Conservation (phyloP, 2,888 invertebrate genomes). For the Patella ulyssiponensis region DNA sequence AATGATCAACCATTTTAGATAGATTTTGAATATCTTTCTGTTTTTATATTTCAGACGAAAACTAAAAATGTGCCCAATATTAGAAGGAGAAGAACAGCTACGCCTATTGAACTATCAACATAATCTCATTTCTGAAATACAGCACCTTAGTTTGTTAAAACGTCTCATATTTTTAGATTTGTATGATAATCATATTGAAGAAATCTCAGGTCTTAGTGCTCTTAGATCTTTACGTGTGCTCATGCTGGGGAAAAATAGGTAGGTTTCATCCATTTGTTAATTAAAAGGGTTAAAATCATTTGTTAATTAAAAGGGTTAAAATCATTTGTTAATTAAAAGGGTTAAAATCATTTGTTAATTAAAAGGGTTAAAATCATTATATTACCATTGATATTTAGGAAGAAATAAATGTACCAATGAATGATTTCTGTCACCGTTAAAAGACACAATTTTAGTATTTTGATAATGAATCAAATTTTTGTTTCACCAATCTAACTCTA, state of each 20-base stretch:
- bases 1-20: too few species aligned
- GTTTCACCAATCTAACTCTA: too few species aligned
- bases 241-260: conserved; percentile 92
- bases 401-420: too few species aligned
- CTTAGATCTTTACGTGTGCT: conserved; percentile 87
- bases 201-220: conserved; percentile 84
- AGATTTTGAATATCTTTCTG: background rate
- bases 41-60: conserved; percentile 74
- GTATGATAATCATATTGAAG: conserved; percentile 94
- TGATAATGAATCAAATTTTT: too few species aligned
- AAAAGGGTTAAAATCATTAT: background rate
- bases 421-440: too few species aligned
- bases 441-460: too few species aligned
- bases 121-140: conserved; percentile 85
- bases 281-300: background rate
- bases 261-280: conserved; percentile 21
- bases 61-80: conserved; percentile 85
- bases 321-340: background rate
- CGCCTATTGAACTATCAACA: conserved; percentile 91
- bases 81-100: conserved; percentile 86
- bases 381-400: too few species aligned
- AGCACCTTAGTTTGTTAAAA: conserved; percentile 79
- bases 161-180: conserved; percentile 92
- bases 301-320: background rate
- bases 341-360: background rate